Evolutionary conservation across 2,797 vertebrate species (phyloP), one percentile per base, ranked within the genome.

Genomic region (Periparus ater): DNA sequence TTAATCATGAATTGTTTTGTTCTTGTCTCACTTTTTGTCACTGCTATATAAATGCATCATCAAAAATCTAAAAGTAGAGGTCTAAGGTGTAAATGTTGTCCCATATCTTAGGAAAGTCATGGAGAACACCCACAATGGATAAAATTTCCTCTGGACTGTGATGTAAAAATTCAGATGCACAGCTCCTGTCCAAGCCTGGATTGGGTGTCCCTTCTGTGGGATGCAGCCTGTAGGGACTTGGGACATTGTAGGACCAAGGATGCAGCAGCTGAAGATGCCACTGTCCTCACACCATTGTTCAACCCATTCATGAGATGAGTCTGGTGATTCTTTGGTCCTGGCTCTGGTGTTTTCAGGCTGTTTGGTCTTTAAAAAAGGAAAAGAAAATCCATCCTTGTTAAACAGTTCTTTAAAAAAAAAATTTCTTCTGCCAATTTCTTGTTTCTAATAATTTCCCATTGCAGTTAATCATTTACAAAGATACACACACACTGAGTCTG

Each of bases 31-130:
- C 8, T 40, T 71, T 93, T 61, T 53, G 16, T 47, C 38, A 9
- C 27, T 36, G 2, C 42, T 58, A 22, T 0, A 0, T 3, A 34
- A 80, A 47, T 10, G 1, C 2, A 8, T 36, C 7, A 19, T 16
- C 9, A 83, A 80, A 82, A 50, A 54, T n/a, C 7, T 36, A 3
- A 17, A 45, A 67, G 19, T 22, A 50, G 9, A 42, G 3, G 12
- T 25, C 25, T 68, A 38, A 65, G 18, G 17, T 25, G 60, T 15
- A 54, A 81, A 45, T 21, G 3, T 15, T 29, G 30, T 18, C 10
- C 9, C 13, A 9, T 11, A 6, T 13, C 27, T 89, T 20, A 6
- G 25, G 44, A 54, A 17, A 50, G 9, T 9, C 9, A 11, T 0
- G 8, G 14, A 25, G 23, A 60, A 5, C 7, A 76, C 10, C 51